Base-by-base conservation (phyloP, 1,140 invertebrate species). In the Euglossa dilemma region DNA sequence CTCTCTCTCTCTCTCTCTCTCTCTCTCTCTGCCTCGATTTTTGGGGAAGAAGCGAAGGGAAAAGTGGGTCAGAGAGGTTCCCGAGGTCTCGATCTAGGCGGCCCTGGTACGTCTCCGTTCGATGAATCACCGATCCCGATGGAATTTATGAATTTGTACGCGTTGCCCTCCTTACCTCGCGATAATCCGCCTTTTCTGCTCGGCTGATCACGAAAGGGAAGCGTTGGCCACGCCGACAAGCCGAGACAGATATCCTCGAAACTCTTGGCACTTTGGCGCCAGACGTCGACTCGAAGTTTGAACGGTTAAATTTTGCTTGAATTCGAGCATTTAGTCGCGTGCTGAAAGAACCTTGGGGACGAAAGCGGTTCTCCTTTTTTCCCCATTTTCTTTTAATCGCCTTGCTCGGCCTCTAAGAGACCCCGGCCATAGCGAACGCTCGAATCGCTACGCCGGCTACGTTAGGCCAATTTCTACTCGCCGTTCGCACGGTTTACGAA, bases 1-100 rank as follows among this genome's bases (percentile, higher is more conserved):
- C n/a, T n/a, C n/a, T n/a, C n/a, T n/a, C n/a, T n/a, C 73, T 75
- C 14, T 50, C 23, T 20, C 36, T 45, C 25, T 36, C 16, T 71
- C 47, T 0, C 54, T 52, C 23, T 57, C 57, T 18, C 54, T 69
- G 45, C 9, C 50, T 12, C 18, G 64, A 79, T 83, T 86, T 87
- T 87, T 59, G 59, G 43, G 50, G 74, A 47, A 23, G 14, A 59
- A 45, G 14, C 14, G n/a, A 47, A n/a, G 50, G 50, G 56, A 70
- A 64, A 87, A 86, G 76, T 87, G 7, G 85, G 86, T 87, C 86
- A 84, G 64, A 57, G 47, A 64, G 54, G 6, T 57, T 45, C 36
- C 47, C 84, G 75, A 86, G 63, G 56, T 56, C 78, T 11, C 66
- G 72, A 85, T 83, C 72, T 84, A 87, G 70, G 47, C 81, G 71